Evolutionary conservation across 2,888 invertebrate genomes (phyloP), one percentile per base, ranked within the genome.

Genomic region (Therioaphis trifolii): DNA sequence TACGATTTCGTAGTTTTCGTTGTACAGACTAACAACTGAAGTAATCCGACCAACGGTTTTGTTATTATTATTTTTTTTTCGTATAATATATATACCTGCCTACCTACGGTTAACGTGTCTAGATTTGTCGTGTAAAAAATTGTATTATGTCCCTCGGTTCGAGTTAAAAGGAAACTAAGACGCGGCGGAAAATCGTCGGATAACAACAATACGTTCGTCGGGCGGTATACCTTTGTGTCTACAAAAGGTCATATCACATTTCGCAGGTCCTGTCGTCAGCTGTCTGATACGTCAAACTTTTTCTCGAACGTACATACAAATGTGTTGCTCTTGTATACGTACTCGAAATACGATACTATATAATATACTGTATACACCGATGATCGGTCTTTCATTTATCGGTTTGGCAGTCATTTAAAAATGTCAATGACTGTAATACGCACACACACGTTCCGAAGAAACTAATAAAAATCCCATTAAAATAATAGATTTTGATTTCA

Each of bases 381-480:
- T 24, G 27, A 40, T 55, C 75, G 55, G 14, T 46, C 7, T 4
- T 29, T 24, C 15, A 4, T 49, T 18, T 49, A 66, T 52, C 18
- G 29, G 15, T 66, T 77, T 66, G 66, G 63, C 77, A 49, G 21
- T 35, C 21, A 29, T 77, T 49, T 29, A 77, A 63, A 77, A 66
- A 63, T 29, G 46, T 15, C 46, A 66, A 77, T 63, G 58, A 58
- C 49, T 4, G 12, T 49, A 11, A 49, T n/a, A 35, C n/a, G 21
- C n/a, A 29, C 29, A 21, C 40, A 24, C 40, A 21, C n/a, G 76
- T 46, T 46, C 12, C 52, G 24, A 21, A 27, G 55, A 9, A 43
- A 49, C 63, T 63, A 82, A 82, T 82, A 82, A 82, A 82, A 74
- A 63, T 82, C 63, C 82, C 82, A 82, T 82, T 82, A 82, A 63